phyloP scores from a whole-genome alignment of 2,797 vertebrate species.

The Todus mexicanus region DNA sequence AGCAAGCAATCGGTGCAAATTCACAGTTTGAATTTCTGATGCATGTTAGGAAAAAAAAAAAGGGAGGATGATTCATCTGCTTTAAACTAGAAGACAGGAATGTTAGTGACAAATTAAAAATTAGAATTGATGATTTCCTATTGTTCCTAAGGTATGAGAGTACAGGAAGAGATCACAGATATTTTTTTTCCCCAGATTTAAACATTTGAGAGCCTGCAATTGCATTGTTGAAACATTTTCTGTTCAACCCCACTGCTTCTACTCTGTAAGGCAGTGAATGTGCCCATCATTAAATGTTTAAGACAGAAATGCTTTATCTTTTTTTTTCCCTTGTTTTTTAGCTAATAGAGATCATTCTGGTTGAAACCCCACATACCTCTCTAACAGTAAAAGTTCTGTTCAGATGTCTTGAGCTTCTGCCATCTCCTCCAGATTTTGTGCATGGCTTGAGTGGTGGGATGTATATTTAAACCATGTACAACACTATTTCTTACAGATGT shows the following conservation, averaged over 20 bases:
- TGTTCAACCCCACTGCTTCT: neutral
- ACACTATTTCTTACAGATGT: slow-evolving; percentile 56
- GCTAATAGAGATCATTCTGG: neutral
- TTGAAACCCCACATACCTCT: neutral
- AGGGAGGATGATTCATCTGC: neutral
- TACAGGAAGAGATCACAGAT: neutral
- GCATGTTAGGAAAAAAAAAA: neutral
- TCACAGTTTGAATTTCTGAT: neutral
- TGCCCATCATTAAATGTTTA: neutral
- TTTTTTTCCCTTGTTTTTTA: neutral
- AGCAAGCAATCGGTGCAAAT: neutral
- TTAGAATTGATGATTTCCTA: neutral
- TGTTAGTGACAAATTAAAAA: neutral
- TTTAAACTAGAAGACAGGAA: neutral
- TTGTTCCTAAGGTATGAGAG: neutral
- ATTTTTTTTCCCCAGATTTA: neutral
- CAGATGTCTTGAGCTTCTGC: slow-evolving; percentile 38
- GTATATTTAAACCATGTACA: slow-evolving; percentile 43
- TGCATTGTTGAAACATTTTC: neutral
- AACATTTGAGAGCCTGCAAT: neutral
- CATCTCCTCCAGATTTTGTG: slow-evolving; percentile 55
- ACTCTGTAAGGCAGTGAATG: neutral
- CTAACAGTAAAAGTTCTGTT: slow-evolving; percentile 46
- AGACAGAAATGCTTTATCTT: neutral
- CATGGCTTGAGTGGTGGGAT: slow-evolving; percentile 22